These are phyloP conservation scores for Drosophila nigromelanica DNA, from an alignment of 1,140 invertebrate species.

Conservation along the genomic window DNA sequence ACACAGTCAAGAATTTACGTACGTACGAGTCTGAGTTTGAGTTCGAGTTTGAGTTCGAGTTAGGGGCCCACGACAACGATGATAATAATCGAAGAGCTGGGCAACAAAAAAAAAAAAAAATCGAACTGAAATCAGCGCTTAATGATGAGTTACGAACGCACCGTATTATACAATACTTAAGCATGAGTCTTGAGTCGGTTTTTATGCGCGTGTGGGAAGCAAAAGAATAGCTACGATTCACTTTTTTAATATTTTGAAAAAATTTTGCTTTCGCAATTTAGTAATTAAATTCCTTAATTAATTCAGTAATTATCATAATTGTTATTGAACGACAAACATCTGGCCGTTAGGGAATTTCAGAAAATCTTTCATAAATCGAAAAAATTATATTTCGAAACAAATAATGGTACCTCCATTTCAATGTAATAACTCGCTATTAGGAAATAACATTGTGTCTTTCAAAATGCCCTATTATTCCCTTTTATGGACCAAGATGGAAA, in stretches of 20 bases:
- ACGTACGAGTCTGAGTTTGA: conserved; percentile 15
- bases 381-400: too few relatives aligned
- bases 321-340: too few relatives aligned
- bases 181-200: neutral
- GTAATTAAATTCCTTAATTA: neutral
- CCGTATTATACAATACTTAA: conserved; percentile 51
- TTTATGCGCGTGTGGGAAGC: neutral
- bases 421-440: too few relatives aligned
- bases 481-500: too few relatives aligned
- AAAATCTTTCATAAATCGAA: too few relatives aligned
- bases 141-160: conserved; percentile 74
- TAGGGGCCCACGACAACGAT: conserved; percentile 26
- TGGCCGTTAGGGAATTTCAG: too few relatives aligned
- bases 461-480: too few relatives aligned
- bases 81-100: conserved; percentile 68
- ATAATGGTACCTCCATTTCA: too few relatives aligned
- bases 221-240: neutral
- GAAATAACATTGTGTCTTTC: too few relatives aligned
- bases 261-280: too few relatives aligned
- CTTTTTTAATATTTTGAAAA: too few relatives aligned
- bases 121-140: conserved; percentile 73
- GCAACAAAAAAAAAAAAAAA: conserved; percentile 41
- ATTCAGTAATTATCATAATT: too few relatives aligned
- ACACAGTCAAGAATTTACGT: conserved; percentile 52
- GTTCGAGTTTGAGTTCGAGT: conserved; percentile 7